Evolutionary conservation across 2,113 vertebrate species (phyloP), one percentile per base, ranked within the genome.

Genomic region (Pluvialis apricaria): DNA sequence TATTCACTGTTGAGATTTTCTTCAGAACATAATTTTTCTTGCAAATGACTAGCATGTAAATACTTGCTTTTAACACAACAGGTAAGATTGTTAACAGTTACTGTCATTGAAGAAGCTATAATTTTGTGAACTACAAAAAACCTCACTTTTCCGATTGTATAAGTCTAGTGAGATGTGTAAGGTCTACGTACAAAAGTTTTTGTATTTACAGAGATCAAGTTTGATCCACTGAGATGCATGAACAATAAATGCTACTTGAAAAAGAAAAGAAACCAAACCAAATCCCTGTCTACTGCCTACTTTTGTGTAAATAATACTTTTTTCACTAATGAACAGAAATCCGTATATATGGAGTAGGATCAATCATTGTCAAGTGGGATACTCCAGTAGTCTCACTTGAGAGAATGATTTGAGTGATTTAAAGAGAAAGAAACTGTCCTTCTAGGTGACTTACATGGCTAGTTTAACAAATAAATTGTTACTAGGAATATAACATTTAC

Each of bases 291-390:
- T 72, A 7, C 13, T 71, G 22, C 6, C 20, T 47, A 45, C 25
- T 61, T 76, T 65, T 8, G 62, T 10, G 28, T 77, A 65, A 88
- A 54, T 29, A 81, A 44, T 44, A 34, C 4, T 6, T 65, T 83
- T 84, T 76, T 70, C 31, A 22, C 19, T 88, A 20, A 21, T 24
- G 18, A 85, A 34, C 11, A 88, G 29, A 90, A n/a, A 44, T 61
- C 8, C 6, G 34, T 16, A 4, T 58, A 31, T 21, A 64, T 32
- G 14, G 28, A 75, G 15, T 60, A 85, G 81, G 17, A 55, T 32
- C 0, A 0, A 3, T 44, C 32, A 36, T 36, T 80, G 42, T 47
- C 22, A 51, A 32, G 19, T 26, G 8, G 18, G 15, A 31, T 76
- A 38, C 24, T 62, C 20, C 70, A 60, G 5, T 55, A 76, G 9